Evolutionary conservation across 2,888 invertebrate species (phyloP).

Genomic region (Chrysolina haemoptera): DNA sequence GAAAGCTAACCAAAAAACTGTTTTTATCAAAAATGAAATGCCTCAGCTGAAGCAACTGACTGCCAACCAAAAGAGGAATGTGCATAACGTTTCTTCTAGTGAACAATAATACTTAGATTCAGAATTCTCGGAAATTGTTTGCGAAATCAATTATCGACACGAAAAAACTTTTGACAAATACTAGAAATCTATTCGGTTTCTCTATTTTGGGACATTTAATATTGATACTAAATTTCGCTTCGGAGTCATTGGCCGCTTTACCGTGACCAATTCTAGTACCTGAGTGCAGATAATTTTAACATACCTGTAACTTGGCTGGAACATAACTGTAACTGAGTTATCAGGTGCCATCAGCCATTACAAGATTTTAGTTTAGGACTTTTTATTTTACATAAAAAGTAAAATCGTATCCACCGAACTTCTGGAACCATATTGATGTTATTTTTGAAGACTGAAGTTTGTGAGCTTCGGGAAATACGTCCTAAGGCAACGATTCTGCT

Average conservation of each 20-base stretch:
- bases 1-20: too few relatives aligned
- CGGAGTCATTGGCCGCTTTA: not conserved
- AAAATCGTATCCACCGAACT: too few relatives aligned
- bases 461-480: too few relatives aligned
- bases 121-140: slow-evolving; percentile 2
- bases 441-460: too few relatives aligned
- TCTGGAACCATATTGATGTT: too few relatives aligned
- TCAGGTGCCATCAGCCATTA: too few relatives aligned
- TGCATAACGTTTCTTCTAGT: not conserved
- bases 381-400: too few relatives aligned
- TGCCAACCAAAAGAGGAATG: not conserved
- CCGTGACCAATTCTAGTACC: not conserved
- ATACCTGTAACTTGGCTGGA: not conserved
- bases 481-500: too few relatives aligned
- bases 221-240: not conserved
- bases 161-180: not conserved
- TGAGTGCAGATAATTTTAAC: not conserved
- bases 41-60: too few relatives aligned
- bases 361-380: too few relatives aligned
- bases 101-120: not conserved
- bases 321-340: too few relatives aligned
- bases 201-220: slow-evolving; percentile 5
- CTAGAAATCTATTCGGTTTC: not conserved
- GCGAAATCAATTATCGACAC: not conserved
- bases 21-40: too few relatives aligned